Evolutionary conservation across 2,888 invertebrate species (phyloP), one percentile per base, ranked within the genome.

Genomic region (Chrysomela aeneicollis): DNA sequence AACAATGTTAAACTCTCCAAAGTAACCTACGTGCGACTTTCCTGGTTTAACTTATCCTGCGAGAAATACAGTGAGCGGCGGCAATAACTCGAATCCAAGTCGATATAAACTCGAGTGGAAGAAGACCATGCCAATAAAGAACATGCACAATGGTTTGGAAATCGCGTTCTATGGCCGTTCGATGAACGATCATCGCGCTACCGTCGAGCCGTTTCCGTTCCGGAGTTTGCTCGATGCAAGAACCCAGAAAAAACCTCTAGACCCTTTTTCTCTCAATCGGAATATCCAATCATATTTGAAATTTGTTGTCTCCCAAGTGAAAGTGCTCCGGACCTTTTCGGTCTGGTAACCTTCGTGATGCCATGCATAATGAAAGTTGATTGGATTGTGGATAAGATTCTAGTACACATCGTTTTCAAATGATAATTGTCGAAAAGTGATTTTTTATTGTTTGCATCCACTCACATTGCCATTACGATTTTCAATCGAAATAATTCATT

Each of bases 71-170:
- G 59, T 65, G 65, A 67, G 61, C 67, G 65, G 63, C 59, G 64
- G 70, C 63, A 67, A 70, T 70, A 70, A 70, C 68, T 70, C 68
- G 66, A 70, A 68, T 69, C 65, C 69, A 69, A 71, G 42, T 42
- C 71, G 67, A 71, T 70, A 74, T 73, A 75, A 72, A 73, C 68
- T 71, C 69, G 71, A 73, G 74, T 74, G 73, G 73, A 73, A 75
- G 71, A 72, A 73, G 71, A 70, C 71, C 72, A 68, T 69, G 68
- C 70, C 74, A 72, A 76, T 75, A 75, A 76, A 74, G 74, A 73
- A 72, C 71, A 72, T 71, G 73, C 71, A 75, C 75, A 75, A 75
- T 75, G 76, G 75, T 70, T 72, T 73, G 75, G 76, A 75, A 76
- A 75, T 72, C 73, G 70, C 67, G 63, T 68, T 71, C 73, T 69